Evolutionary conservation across 2,888 invertebrate genomes (phyloP), one percentile per base, ranked within the genome.

Genomic region (Sipha maydis): DNA sequence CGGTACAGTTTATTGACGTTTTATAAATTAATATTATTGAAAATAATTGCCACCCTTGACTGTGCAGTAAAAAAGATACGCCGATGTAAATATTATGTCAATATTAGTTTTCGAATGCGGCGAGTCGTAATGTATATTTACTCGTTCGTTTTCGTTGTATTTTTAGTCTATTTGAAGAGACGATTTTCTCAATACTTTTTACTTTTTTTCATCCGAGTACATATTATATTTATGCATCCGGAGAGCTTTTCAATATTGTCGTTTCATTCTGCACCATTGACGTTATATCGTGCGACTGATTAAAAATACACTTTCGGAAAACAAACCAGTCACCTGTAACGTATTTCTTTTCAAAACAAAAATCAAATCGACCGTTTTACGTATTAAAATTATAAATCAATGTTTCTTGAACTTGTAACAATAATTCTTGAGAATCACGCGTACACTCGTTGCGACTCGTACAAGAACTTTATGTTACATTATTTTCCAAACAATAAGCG

Each of bases 91-190:
- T 85, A 69, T 76, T 76, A 28, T 61, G 84, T 76, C 84, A 84
- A 84, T 84, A 84, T 85, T 85, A 25, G 77, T 85, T 48, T 85
- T 78, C 48, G 48, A 77, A 69, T 67, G 67, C 75, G 84, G 67
- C 67, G 31, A 85, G 61, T 85, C 84, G 48, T 78, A 69, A 85
- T 78, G 77, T 78, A 78, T 85, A 69, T 85, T 85, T 85, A 78
- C 77, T 85, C 84, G 61, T 38, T 28, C 83, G 75, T 75, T 73
- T 83, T 75, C 56, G 83, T 83, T 48, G 77, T 85, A 67, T 85
- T 61, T 76, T 61, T 76, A 69, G 77, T 69, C 77, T 85, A 78
- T 78, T 78, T 85, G 31, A 78, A 85, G 77, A 85, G 69, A 78
- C 85, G 85, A 54, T 85, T 85, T 85, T 69, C 85, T 69, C 85